Conservation (phyloP, 2,113 vertebrate species). For the Lota lota region DNA sequence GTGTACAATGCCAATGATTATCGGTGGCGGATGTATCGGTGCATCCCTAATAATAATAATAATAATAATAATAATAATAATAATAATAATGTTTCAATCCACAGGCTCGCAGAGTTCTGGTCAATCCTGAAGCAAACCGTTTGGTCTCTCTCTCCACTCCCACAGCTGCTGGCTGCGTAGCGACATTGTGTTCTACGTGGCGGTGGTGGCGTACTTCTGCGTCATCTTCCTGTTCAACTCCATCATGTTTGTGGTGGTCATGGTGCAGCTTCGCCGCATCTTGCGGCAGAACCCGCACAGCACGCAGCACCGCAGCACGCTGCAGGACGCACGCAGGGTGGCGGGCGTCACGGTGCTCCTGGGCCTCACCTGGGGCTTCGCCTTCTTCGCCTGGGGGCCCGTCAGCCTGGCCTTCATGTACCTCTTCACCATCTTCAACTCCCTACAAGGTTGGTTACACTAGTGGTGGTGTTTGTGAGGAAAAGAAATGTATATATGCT, state of each 20-base stretch:
- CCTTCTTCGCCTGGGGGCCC: conserved; percentile 90
- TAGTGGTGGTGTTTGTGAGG: no score
- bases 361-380: conserved; percentile 95
- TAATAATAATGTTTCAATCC: no score
- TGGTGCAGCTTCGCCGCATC: conserved; percentile 89
- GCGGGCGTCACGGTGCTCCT: conserved; percentile 86
- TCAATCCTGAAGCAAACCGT: not conserved
- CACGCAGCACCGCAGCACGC: conserved; percentile 76
- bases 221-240: conserved; percentile 88
- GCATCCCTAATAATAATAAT: no score
- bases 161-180: conserved; percentile 93
- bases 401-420: conserved; percentile 88
- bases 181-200: conserved; percentile 86
- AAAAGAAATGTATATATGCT: no score
- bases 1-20: no score
- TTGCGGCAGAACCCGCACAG: conserved; percentile 91
- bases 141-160: conserved; percentile 1
- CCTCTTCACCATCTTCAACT: conserved; percentile 94
- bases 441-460: conserved; percentile 81
- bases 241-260: conserved; percentile 90
- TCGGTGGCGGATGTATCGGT: no score
- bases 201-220: conserved; percentile 92
- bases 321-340: conserved; percentile 87
- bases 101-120: not conserved
- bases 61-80: no score